Conservation (phyloP, 2,113 vertebrate species). For the Potamarius usumacintae region DNA sequence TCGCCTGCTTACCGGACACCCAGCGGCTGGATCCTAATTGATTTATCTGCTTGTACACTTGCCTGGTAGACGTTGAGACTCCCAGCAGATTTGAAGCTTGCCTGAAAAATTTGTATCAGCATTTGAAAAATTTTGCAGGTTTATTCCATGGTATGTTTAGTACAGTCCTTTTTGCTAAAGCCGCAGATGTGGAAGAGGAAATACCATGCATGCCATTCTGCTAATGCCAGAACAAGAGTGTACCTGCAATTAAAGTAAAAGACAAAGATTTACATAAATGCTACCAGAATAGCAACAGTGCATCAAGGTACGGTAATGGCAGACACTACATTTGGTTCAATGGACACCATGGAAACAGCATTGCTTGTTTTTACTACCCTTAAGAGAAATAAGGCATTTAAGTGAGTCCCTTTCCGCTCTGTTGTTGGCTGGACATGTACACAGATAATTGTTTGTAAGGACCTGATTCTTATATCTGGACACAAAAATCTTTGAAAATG, state of each 20-base stretch:
- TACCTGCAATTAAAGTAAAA: conserved; percentile 36
- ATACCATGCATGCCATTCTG: background rate
- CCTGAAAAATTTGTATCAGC: background rate
- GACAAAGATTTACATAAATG: conserved; percentile 26
- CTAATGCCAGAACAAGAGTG: conserved; percentile 5
- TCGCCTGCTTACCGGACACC: no score
- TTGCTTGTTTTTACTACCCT: background rate
- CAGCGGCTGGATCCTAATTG: conserved; percentile 22
- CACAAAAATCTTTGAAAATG: background rate
- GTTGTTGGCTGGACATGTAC: background rate
- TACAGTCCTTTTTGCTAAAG: background rate
- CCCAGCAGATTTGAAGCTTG: background rate
- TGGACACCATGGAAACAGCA: conserved; percentile 13
- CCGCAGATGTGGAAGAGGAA: background rate
- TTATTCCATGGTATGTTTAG: background rate
- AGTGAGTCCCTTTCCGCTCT: background rate
- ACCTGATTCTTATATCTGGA: background rate
- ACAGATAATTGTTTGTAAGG: background rate
- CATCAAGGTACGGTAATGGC: background rate
- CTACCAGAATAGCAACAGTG: conserved; percentile 2
- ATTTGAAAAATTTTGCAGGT: conserved; percentile 4
- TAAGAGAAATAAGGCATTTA: background rate
- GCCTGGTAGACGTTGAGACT: background rate
- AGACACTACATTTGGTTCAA: background rate
- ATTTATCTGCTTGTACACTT: conserved; percentile 29